Percentiles rank a stretch among this genome's conserved stretches.
Evolutionary conservation across 2,888 invertebrate species (phyloP).

Genomic region (Proisotoma minuta): DNA sequence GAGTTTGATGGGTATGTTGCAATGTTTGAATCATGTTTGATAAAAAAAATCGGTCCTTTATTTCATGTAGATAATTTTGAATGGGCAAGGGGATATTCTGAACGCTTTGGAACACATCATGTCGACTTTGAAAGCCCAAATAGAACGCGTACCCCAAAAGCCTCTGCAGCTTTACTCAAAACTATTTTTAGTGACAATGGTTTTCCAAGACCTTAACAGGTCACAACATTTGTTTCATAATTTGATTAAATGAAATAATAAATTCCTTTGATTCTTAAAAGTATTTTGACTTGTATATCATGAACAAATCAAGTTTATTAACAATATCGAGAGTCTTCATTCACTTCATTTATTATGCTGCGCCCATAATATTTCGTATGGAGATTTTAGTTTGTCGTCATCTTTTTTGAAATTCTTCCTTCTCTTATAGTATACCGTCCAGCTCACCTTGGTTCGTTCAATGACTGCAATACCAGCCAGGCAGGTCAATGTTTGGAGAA

Average conservation of each 20-base stretch:
- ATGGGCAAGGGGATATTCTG: constrained; percentile 1
- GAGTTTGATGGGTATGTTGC: constrained; percentile 24
- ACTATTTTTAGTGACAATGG: constrained; percentile 18
- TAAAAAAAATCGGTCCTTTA: too few relatives aligned
- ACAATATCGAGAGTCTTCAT: too few relatives aligned
- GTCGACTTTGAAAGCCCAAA: constrained; percentile 1
- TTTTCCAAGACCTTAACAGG: constrained; percentile 3
- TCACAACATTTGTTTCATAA: not conserved
- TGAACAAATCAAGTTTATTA: too few relatives aligned
- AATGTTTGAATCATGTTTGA: not conserved
- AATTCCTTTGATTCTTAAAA: too few relatives aligned
- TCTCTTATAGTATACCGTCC: too few relatives aligned
- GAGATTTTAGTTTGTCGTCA: too few relatives aligned
- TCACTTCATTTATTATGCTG: too few relatives aligned
- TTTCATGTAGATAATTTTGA: not conserved
- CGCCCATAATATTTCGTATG: too few relatives aligned
- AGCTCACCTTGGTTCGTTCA: constrained; percentile 14
- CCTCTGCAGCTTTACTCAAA: constrained; percentile 12
- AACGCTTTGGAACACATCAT: constrained; percentile 1
- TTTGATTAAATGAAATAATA: not conserved
- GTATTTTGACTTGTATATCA: too few relatives aligned
- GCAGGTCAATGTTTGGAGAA: not conserved
- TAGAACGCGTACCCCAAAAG: constrained; percentile 11
- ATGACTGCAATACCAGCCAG: constrained; percentile 5
- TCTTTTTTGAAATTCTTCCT: too few relatives aligned